Evolutionary conservation across 2,888 invertebrate genomes (phyloP), one percentile per base, ranked within the genome.

Genomic region (Phorcus lineatus): DNA sequence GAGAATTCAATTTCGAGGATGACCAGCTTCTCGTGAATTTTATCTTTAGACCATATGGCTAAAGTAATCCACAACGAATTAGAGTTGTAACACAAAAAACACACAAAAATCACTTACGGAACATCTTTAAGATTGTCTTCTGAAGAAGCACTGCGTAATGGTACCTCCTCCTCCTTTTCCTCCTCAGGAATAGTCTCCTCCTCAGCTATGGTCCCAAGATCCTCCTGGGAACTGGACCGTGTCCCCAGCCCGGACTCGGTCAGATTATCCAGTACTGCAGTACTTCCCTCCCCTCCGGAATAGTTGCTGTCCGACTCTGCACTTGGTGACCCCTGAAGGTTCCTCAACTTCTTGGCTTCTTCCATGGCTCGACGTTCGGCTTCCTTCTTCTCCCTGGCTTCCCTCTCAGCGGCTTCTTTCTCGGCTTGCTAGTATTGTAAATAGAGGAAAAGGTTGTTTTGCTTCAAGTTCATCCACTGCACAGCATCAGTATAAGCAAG

Each of bases 331-430:
- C 70, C 1, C 19, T 70, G n/a, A 13, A 36, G 17, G 11, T 74
- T 74, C n/a, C 70, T 36, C 4, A 16, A n/a, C n/a, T 19, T 47
- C 40, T 6, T 74, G 31, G 19, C 70, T 36, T 74, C 70, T 36
- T 47, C 70, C 13, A 19, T 19, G 3, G 31, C 36, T 47, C 47
- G 47, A 47, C 47, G 47, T 47, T 47, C 47, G 16, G 31, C 36
- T 36, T 47, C 36, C 67, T 80, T 53, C 66, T 66, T 52, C 54
- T 67, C 55, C 62, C 53, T 22, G 11, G 28, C 40, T 19, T 62
- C 24, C 75, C 16, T 53, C 16, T 3, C 75, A 11, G 75, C 75
- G 24, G 75, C 75, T 53, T 75, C 54, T 53, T 47, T 74, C n/a
- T 36, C 70, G 6, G 36, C 74, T n/a, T 74, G 17, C 74, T 74